Conservation (phyloP, 1,140 invertebrate species). For the Calephelis virginiensis region DNA sequence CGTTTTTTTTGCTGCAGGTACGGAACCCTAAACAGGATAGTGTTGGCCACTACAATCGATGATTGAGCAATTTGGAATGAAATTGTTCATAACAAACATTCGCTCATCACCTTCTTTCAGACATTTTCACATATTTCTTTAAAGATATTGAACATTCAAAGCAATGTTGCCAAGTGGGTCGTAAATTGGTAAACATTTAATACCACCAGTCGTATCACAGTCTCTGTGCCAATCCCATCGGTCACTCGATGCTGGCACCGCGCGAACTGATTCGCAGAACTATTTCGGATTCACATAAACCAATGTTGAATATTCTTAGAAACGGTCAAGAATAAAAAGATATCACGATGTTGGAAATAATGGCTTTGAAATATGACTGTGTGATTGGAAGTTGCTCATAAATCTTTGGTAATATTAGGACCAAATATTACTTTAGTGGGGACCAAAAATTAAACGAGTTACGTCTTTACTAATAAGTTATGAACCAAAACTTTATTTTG, state of each 20-base stretch:
- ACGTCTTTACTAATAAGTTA: too few species aligned
- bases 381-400: conserved; percentile 3
- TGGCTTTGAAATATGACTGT: conserved; percentile 4
- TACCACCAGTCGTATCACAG: conserved; percentile 20
- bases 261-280: conserved; percentile 19
- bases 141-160: not conserved
- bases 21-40: too few species aligned
- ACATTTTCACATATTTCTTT: too few species aligned
- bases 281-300: conserved; percentile 18
- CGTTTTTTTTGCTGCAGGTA: too few species aligned
- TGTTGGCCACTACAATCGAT: too few species aligned
- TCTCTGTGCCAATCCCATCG: conserved; percentile 36
- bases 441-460: too few species aligned
- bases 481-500: too few species aligned
- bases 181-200: conserved; percentile 31
- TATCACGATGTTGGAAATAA: conserved; percentile 7
- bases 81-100: too few species aligned
- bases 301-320: conserved; percentile 13
- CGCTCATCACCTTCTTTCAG: too few species aligned
- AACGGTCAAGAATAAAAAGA: conserved; percentile 18
- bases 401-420: not conserved
- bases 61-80: too few species aligned
- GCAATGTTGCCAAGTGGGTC: conserved; percentile 33
- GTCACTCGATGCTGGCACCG: conserved; percentile 33
- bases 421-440: not conserved